A percentile compares a stretch with the other conserved stretches of the same genome.
phyloP scores from a whole-genome alignment of 2,797 vertebrate genomes.

The Acanthopagrus latus region DNA sequence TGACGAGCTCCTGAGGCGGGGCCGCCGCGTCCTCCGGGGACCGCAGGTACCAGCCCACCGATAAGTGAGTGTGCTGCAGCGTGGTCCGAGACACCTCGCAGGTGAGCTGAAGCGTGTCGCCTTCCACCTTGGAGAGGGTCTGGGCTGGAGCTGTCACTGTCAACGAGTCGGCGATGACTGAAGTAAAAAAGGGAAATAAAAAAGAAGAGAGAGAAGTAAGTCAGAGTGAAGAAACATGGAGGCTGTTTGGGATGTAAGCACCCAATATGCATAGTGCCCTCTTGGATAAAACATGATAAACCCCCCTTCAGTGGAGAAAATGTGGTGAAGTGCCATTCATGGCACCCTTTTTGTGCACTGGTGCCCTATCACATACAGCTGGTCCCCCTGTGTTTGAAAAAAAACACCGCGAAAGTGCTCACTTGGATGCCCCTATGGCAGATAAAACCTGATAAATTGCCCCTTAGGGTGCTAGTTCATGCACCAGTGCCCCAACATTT shows the following conservation, averaged over 20 bases:
- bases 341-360: no score
- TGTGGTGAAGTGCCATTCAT: no score
- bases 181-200: not conserved
- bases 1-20: conserved; percentile 89
- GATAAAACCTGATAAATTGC: no score
- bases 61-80: conserved; percentile 93
- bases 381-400: no score
- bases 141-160: conserved; percentile 87
- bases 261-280: no score
- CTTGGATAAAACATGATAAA: no score
- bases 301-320: no score
- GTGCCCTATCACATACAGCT: no score
- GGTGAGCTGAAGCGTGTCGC: conserved; percentile 91
- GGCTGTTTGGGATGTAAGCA: not conserved
- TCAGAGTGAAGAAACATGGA: not conserved
- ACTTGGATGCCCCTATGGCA: no score
- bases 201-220: conserved; percentile 19
- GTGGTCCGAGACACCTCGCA: conserved; percentile 93
- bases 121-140: conserved; percentile 94
- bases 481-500: no score
- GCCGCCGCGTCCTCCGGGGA: conserved; percentile 83
- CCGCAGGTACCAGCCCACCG: conserved; percentile 93
- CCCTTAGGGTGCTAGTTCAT: no score
- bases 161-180: conserved; percentile 95
- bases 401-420: no score